These are phyloP conservation scores for Cherax destructor DNA, from an alignment of 1,140 invertebrate species.

Conservation along the genomic window DNA sequence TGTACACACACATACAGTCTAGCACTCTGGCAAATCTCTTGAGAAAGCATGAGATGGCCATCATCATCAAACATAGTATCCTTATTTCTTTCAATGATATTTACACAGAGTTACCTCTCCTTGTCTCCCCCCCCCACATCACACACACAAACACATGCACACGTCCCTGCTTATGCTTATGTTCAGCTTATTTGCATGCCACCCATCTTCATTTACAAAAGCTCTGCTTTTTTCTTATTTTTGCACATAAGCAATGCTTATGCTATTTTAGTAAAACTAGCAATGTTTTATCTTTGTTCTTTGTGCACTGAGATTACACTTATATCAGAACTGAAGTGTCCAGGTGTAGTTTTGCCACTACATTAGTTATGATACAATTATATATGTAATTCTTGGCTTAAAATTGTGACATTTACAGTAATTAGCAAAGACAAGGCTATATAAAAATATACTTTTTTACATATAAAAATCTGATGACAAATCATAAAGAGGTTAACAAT, in stretches of 20 bases:
- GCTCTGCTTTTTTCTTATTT: not conserved
- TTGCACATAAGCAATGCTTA: not conserved
- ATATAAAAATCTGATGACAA: not conserved
- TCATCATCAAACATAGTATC: not conserved
- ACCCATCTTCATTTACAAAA: not conserved
- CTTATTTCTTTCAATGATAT: not conserved
- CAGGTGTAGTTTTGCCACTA: not conserved
- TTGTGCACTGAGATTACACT: not conserved
- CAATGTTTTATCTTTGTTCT: conserved; percentile 5
- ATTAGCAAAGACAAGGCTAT: not conserved
- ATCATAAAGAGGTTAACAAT: not conserved
- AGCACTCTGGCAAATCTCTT: not conserved
- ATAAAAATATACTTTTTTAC: not conserved
- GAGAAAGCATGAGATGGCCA: not conserved
- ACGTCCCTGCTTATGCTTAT: not conserved
- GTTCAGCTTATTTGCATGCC: not conserved
- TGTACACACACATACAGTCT: not conserved
- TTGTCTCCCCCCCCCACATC: not conserved
- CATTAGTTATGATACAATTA: not conserved
- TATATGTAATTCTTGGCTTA: not conserved
- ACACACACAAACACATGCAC: not conserved
- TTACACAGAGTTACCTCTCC: not conserved
- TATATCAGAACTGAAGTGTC: not conserved
- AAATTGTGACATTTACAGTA: not conserved
- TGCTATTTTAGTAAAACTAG: not conserved